These are phyloP conservation scores for Heliconius melpomene DNA, from an alignment of 1,140 invertebrate species.

Conservation along the genomic window DNA sequence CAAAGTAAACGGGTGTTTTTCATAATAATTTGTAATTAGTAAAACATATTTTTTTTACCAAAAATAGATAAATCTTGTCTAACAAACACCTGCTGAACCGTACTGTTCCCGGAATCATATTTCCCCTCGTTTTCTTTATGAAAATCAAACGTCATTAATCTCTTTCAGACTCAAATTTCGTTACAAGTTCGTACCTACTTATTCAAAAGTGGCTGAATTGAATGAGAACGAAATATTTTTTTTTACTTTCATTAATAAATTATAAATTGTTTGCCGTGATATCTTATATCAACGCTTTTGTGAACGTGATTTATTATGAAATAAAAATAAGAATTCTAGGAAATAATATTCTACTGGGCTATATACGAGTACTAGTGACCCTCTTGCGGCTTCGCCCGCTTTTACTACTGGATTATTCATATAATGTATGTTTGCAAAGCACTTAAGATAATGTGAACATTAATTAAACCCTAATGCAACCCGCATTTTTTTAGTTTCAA, in stretches of 20 bases:
- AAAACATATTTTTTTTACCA: not conserved
- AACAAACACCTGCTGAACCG: not conserved
- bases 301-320: constrained; percentile 26
- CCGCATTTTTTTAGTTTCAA: no score
- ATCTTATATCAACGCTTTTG: constrained; percentile 27
- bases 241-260: constrained; percentile 44
- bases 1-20: no score
- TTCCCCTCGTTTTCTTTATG: constrained; percentile 44
- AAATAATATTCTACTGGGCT: not conserved
- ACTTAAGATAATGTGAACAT: no score
- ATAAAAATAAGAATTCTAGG: not conserved
- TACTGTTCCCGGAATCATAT: constrained; percentile 1
- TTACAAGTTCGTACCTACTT: constrained; percentile 46
- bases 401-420: no score
- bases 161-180: constrained; percentile 55
- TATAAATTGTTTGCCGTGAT: constrained; percentile 40
- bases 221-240: constrained; percentile 52
- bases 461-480: no score
- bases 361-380: no score
- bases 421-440: no score
- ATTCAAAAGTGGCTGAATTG: constrained; percentile 56
- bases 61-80: not conserved
- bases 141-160: constrained; percentile 65
- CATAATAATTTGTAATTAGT: not conserved
- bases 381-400: no score